Base-by-base conservation (phyloP, 2,888 invertebrate genomes). In the Nomada hirtipes region DNA sequence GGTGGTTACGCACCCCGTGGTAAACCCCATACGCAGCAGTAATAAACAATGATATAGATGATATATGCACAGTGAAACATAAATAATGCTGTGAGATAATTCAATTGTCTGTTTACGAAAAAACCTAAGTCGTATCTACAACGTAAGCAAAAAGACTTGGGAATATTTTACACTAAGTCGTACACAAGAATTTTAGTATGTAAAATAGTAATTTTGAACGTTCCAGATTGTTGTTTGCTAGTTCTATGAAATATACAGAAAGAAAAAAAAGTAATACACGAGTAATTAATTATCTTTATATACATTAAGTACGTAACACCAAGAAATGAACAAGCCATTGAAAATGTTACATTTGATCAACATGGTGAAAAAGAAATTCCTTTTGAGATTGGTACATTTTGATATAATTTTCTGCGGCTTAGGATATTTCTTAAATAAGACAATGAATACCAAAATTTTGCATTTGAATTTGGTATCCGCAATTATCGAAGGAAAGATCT, bases 1-100 rank as follows among this genome's bases (percentile, higher is more conserved):
- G 91, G 91, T 55, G 91, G 92, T 74, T 93, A 92, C 67, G 73
- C 89, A 26, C 87, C 92, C 29, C 93, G 93, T 70, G 86, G 91
- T 72, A 93, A 93, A 86, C 85, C 92, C 50, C 92, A 92, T 83
- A 84, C 92, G 75, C 92, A 92, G 86, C 91, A 93, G 89, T 90
- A 92, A 91, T 88, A 76, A 77, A 59, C 70, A 20, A 82, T 59
- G 76, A 73, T 76, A 82, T 86, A 85, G 80, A 76, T 57, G 81
- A 70, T 36, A 36, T 7, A 77, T 87, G 74, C 88, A 87, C 84
- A 85, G 83, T 86, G 82, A 86, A 87, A 84, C 74, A 76, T 88
- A 85, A 77, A 85, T 75, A 84, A 89, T 81, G 83, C 79, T 86
- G 79, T 85, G 84, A 81, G 82, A 86, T 88, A 67, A 86, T 86